phyloP scores from a whole-genome alignment of 2,888 invertebrate genomes.

The Dasysyrphus tricinctus region DNA sequence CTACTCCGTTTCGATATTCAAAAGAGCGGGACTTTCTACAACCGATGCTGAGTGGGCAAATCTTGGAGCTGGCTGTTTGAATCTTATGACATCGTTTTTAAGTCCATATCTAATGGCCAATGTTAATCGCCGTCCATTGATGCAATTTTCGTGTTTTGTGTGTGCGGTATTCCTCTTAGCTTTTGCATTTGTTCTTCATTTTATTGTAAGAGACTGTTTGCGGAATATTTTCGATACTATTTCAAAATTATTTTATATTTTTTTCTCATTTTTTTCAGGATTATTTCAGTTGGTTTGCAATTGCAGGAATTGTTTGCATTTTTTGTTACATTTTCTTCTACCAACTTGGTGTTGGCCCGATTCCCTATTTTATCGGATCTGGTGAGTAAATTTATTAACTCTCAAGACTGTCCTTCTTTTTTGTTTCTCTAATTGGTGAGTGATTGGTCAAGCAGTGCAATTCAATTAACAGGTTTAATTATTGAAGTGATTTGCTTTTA shows the following conservation, averaged over 20 bases:
- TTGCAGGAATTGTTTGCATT: constrained; percentile 88
- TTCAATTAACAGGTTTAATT: constrained; percentile 47
- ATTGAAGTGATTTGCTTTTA: background rate
- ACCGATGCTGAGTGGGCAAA: constrained; percentile 89
- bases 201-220: constrained; percentile 85
- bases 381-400: constrained; percentile 83
- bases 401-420: background rate
- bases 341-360: constrained; percentile 93
- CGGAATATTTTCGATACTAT: background rate
- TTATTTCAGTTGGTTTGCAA: constrained; percentile 87
- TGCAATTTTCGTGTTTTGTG: constrained; percentile 86
- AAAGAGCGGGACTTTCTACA: constrained; percentile 87
- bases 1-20: constrained; percentile 92
- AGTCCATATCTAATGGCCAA: constrained; percentile 88
- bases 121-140: constrained; percentile 87
- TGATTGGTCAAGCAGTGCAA: background rate
- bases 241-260: background rate
- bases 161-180: constrained; percentile 86
- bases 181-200: constrained; percentile 86
- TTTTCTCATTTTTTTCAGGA: constrained; percentile 84
- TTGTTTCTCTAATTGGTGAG: constrained; percentile 18
- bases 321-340: constrained; percentile 91
- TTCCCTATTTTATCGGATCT: constrained; percentile 93
- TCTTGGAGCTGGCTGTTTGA: constrained; percentile 90
- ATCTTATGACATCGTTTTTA: constrained; percentile 87